Evolutionary conservation across 2,113 vertebrate species (phyloP), one percentile per base, ranked within the genome.

Genomic region (Motacilla alba): DNA sequence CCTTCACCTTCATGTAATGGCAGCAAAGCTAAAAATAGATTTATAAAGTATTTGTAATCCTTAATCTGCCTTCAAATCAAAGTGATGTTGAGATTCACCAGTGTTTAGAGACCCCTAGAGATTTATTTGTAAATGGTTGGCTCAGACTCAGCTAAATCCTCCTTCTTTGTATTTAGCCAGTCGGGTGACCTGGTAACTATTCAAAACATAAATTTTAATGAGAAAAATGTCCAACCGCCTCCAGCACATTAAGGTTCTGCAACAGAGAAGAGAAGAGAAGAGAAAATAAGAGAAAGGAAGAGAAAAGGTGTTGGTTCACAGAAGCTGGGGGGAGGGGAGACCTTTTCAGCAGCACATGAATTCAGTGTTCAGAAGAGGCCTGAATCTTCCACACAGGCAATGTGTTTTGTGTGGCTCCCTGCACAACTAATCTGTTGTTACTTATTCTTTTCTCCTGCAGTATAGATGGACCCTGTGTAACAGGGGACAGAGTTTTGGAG

Each of bases 341-440:
- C 37, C 69, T 96, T 86, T 94, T 52, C 88, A 93, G 64, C 55
- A 83, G 76, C 30, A 66, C 86, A 92, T 68, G 30, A 90, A 92
- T 92, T 90, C 78, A 62, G 6, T 24, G 68, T 33, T 78, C 73
- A 93, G 76, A 91, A 90, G 41, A 85, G 41, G 80, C n/a, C 66
- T 83, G 75, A 75, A 74, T 90, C 85, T 70, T 90, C 80, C 47
- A 81, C 49, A 74, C 2, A 88, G 90, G 83, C 93, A 92, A 83
- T 31, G 69, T 49, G 70, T 86, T 95, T 93, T 85, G 85, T 80
- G 85, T 81, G 76, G 49, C 28, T 90, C 68, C 88, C 75, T 81
- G 83, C 93, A 96, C 93, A 96, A 94, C 86, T 94, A 75, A 93
- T 93, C 94, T 96, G 92, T 96, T 96, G 94, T 96, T 96, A 92